A percentile compares a stretch with the other conserved stretches of the same genome.
phyloP scores from a whole-genome alignment of 2,113 vertebrate species.

The Melanocharis versteri region DNA sequence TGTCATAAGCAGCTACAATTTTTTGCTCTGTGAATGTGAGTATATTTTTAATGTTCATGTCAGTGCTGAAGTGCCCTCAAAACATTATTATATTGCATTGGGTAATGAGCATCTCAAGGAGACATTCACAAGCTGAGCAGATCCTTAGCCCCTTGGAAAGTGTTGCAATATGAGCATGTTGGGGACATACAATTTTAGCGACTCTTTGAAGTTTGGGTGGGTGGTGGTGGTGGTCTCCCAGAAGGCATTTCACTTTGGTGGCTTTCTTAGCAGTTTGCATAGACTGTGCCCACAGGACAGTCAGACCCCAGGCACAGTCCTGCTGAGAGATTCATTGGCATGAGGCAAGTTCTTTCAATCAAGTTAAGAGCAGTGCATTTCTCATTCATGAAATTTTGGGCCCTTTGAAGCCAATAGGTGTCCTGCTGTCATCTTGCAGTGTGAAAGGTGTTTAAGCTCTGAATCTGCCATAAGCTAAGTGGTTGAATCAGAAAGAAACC shows the following conservation, averaged over 20 bases:
- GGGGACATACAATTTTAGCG: background rate
- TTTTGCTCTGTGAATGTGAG: background rate
- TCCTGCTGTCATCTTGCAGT: background rate
- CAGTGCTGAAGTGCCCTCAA: background rate
- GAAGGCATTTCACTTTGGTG: background rate
- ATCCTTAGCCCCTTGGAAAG: background rate
- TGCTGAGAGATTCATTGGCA: background rate
- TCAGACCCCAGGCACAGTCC: background rate
- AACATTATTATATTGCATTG: background rate
- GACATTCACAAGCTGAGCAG: background rate
- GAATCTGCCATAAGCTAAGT: background rate
- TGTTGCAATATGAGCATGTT: background rate
- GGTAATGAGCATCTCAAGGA: background rate
- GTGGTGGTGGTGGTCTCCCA: background rate
- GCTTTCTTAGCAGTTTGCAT: background rate
- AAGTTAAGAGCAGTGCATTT: background rate
- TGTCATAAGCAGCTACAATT: background rate
- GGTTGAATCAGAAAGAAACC: background rate
- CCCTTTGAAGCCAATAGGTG: background rate
- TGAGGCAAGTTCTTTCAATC: background rate
- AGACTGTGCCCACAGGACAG: background rate
- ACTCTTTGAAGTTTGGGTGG: background rate
- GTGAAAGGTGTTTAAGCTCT: background rate
- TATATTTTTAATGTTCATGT: background rate
- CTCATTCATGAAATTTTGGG: background rate